Evolutionary conservation across 2,797 vertebrate species (phyloP).

Genomic region (Myioborus melanocephalus): DNA sequence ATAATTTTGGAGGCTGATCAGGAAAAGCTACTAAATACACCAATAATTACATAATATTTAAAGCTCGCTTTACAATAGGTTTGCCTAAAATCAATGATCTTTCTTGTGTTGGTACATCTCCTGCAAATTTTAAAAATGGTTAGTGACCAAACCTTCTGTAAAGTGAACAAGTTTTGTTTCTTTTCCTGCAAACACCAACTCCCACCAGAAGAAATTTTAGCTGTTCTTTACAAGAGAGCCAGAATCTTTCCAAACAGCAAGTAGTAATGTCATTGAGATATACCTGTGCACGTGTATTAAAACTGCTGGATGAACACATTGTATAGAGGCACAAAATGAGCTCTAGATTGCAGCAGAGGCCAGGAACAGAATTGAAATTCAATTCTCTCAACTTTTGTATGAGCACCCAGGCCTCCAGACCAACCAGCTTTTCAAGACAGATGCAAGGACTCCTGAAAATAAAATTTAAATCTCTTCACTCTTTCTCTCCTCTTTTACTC

Average conservation of each 20-base stretch:
- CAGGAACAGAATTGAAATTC: neutral
- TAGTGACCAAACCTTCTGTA: neutral
- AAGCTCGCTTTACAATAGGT: slow-evolving; percentile 33
- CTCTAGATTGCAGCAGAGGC: neutral
- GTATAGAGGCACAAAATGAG: neutral
- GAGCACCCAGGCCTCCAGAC: neutral
- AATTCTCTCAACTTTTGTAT: neutral
- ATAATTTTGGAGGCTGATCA: slow-evolving; percentile 50
- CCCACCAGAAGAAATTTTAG: neutral
- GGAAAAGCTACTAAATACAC: slow-evolving; percentile 12
- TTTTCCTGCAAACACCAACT: neutral
- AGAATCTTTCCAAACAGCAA: neutral
- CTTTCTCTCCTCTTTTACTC: neutral
- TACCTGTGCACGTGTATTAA: fast-evolving
- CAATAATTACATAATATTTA: slow-evolving; percentile 45
- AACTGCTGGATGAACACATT: fast-evolving
- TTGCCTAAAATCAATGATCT: slow-evolving; percentile 1
- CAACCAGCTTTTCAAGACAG: neutral
- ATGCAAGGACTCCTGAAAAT: neutral
- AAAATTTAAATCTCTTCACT: neutral
- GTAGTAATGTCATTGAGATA: neutral
- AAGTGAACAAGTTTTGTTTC: neutral
- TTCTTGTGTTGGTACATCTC: neutral
- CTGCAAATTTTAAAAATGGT: neutral
- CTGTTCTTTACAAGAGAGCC: neutral